These are phyloP conservation scores for Tragulus kanchil DNA, from an alignment of 2,113 vertebrate species.

Conservation along the genomic window DNA sequence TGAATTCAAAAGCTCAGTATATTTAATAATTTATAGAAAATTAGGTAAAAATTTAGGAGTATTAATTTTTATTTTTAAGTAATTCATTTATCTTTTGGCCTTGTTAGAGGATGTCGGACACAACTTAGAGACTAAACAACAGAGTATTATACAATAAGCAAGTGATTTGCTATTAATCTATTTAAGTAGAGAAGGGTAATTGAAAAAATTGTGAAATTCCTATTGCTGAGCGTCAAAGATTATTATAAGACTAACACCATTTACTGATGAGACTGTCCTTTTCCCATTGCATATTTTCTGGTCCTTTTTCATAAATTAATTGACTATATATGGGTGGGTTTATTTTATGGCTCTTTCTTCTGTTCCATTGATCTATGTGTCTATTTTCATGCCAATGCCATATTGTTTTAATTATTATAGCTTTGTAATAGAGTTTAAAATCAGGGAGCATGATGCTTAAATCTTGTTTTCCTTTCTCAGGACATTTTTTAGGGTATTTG, in stretches of 20 bases:
- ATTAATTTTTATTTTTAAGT: background rate
- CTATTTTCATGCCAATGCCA: background rate
- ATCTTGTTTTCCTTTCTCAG: background rate
- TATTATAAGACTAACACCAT: background rate
- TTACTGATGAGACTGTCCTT: background rate
- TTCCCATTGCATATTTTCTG: background rate
- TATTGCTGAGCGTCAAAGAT: background rate
- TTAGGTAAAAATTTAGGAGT: constrained; percentile 2
- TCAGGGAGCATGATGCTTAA: background rate
- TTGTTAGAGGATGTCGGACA: background rate
- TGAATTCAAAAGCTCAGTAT: constrained; percentile 5
- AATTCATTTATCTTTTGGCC: background rate
- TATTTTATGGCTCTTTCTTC: background rate
- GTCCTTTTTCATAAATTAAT: background rate
- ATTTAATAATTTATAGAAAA: background rate
- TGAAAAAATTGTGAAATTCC: background rate
- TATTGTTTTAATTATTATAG: background rate
- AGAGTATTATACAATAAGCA: background rate
- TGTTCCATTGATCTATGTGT: background rate
- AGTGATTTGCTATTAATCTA: background rate
- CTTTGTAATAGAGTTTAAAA: background rate
- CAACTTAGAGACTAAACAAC: rapidly evolving
- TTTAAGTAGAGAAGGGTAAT: background rate
- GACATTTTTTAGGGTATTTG: background rate
- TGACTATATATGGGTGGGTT: background rate